Conservation (phyloP, 2,888 invertebrate species). For the Myopa tessellatipennis region DNA sequence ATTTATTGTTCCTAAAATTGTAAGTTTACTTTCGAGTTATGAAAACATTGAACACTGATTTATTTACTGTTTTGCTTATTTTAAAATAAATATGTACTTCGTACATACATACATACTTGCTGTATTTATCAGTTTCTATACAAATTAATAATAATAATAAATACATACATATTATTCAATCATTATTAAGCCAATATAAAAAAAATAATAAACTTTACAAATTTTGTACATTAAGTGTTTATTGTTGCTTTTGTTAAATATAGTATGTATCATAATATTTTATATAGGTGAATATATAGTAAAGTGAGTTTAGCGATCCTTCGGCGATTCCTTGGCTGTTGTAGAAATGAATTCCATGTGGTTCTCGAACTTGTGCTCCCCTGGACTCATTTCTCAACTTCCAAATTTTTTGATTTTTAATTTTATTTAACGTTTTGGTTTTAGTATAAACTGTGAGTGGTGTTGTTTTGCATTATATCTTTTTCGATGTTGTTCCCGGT, state of each 20-base stretch:
- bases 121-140: background rate
- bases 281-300: conserved; percentile 20
- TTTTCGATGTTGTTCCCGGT: conserved; percentile 38
- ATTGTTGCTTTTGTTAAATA: conserved; percentile 15
- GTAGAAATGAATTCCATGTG: background rate
- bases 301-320: background rate
- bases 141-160: conserved; percentile 6
- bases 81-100: background rate
- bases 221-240: conserved; percentile 47
- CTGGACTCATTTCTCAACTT: background rate
- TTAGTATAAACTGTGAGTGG: conserved; percentile 8
- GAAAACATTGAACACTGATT: conserved; percentile 50
- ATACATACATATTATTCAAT: conserved; percentile 22
- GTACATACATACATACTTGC: background rate
- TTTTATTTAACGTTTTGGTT: background rate
- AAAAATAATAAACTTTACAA: conserved; percentile 50
- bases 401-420: background rate
- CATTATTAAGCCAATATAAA: conserved; percentile 50
- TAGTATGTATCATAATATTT: background rate
- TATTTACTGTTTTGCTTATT: conserved; percentile 23
- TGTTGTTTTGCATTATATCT: background rate
- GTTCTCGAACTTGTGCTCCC: background rate
- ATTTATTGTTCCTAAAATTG: conserved; percentile 14
- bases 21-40: conserved; percentile 34
- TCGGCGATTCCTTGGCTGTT: background rate